Percentiles rank a stretch among this genome's conserved stretches.
These are phyloP conservation scores for Agonopterix alstromeriana DNA, from an alignment of 2,888 invertebrate genomes.

Conservation along the genomic window DNA sequence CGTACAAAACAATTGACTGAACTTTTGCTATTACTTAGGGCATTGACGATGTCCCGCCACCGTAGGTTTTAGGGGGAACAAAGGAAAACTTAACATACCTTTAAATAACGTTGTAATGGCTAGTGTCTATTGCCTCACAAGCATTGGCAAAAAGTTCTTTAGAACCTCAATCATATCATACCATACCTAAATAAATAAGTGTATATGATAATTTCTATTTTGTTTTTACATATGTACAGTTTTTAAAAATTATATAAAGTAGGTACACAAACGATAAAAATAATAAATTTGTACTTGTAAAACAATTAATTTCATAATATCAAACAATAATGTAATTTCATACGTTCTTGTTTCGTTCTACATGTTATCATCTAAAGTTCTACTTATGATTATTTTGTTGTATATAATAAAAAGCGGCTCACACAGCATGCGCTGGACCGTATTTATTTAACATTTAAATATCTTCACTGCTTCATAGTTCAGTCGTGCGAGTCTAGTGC, in stretches of 20 bases:
- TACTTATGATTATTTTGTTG: conserved; percentile 67
- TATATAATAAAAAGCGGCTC: conserved; percentile 48
- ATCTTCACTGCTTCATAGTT: conserved; percentile 6
- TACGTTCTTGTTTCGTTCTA: conserved; percentile 50
- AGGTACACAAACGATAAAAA: conserved; percentile 58
- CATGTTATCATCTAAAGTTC: conserved; percentile 49
- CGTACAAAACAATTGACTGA: conserved; percentile 45
- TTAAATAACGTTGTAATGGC: conserved; percentile 7
- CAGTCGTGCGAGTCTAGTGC: conserved; percentile 15
- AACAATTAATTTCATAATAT: conserved; percentile 48
- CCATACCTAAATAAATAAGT: conserved; percentile 70
- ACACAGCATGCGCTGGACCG: conserved; percentile 29
- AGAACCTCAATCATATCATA: conserved; percentile 50
- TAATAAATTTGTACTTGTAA: conserved; percentile 70
- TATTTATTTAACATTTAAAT: conserved; percentile 4
- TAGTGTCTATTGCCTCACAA: conserved; percentile 42
- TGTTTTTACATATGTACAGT: conserved; percentile 74
- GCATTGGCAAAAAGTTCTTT: conserved; percentile 44
- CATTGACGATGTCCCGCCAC: conserved; percentile 18
- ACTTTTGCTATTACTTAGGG: conserved; percentile 32
- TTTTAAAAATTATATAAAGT: conserved; percentile 48
- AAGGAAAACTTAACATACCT: not conserved
- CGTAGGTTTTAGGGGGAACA: not conserved
- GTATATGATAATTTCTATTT: conserved; percentile 56
- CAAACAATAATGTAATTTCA: conserved; percentile 46